Base-by-base conservation (phyloP, 30 jellyfish, hydroid and myxozoan species). In the Aurelia aurita complex sp. Pacific region DNA sequence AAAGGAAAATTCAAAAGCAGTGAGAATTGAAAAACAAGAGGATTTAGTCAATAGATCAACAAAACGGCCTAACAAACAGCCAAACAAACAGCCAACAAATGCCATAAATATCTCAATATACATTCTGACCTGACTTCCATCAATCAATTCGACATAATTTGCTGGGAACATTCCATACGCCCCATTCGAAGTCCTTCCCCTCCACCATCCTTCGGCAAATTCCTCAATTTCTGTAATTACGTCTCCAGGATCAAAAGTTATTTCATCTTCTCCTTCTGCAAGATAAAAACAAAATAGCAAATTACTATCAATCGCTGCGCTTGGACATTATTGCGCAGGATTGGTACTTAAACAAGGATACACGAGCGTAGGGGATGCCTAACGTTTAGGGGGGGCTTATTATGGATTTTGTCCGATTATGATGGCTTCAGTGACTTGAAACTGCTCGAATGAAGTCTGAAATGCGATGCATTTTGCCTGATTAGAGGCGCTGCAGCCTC, bases 141-240 rank as follows among this genome's bases (percentile, higher is more conserved):
- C 57, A 46, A 74, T n/a, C 4, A 86, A 17, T 53, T 92, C 98
- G 33, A 92, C 98, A 68, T 87, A 92, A 71, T 92, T 92, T 12
- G 98, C 92, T 10, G 98, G 98, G 69, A 92, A 92, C 71, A 92
- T 61, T 16, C 98, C 98, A 57, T 12, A 59, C 1, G 64, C 34
- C 3, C 98, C 98, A 77, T 70, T 74, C 15, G 98, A 97, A 0
- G 85, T 96, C 34, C 59, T 51, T 9, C 98, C 98, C 74, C 76
- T 87, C 98, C 98, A 92, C 98, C 98, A 92, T 4, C 98, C 98
- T 0, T 92, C 98, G 62, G 88, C 98, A 33, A 88, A 18, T 51
- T 75, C 53, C 55, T 92, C 98, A 51, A 92, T 88, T 9, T 92
- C 69, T 42, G 85, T 70, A 38, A 92, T 92, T 0, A 88, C 52